Base-by-base conservation (phyloP, 1,140 invertebrate genomes). In the Calephelis nemesis region DNA sequence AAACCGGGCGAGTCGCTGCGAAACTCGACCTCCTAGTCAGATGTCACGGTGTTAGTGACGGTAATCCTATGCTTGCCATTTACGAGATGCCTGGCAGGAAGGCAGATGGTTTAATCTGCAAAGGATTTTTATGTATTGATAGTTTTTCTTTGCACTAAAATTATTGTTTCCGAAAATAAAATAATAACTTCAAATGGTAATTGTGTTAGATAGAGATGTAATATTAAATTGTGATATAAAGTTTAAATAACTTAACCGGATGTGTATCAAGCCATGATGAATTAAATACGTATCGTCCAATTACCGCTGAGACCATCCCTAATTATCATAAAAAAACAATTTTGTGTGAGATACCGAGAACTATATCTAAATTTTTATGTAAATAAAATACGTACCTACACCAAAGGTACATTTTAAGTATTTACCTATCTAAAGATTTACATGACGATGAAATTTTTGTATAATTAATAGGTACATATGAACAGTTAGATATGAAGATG, bases 171-270 rank as follows among this genome's bases (percentile, higher is more conserved):
- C 30, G 30, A 30, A 30, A 30, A 30, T 30, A 30, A 30, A 30
- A 30, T 30, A 30, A 30, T 30, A 45, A 45, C 5, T 45, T 47
- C 7, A 15, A 12, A 12, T 11, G 11, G 47, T 4, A 40, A 50
- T 52, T n/a, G 64, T 54, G 9, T 65, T 65, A 72, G 47, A 67
- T 62, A 67, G 62, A 45, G 42, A 45, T 45, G 42, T 47, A 48
- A 62, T 60, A 45, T 47, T 47, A n/a, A 13, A 12, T 19, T 50
- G 9, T n/a, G 12, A 67, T 47, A 15, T 39, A 50, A 65, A 54
- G 15, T 5, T 54, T 4, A 19, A 19, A 19, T 19, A 19, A 19
- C 8, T 54, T 54, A 9, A 30, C 50, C 9, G 13, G 50, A 54
- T 10, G 50, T 54, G 10, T 54, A 54, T n/a, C 8, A 4, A 19